A percentile compares a stretch with the other conserved stretches of the same genome.
Evolutionary conservation across 2,113 vertebrate genomes (phyloP).

Genomic region (Tretioscincus oriximinensis): DNA sequence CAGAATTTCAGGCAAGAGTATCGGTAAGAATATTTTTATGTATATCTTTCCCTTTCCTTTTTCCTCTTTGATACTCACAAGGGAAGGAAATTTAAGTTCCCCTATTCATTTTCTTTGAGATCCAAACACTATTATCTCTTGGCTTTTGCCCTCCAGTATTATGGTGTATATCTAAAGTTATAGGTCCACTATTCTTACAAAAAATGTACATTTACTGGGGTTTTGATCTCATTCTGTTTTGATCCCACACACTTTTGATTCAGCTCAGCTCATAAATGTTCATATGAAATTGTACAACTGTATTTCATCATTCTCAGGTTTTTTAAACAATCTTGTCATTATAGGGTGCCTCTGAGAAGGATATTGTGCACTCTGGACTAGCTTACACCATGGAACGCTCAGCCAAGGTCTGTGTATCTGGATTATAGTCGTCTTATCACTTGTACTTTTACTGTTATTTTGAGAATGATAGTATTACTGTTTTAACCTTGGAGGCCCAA

Average conservation of each 20-base stretch:
- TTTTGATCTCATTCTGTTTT: neutral
- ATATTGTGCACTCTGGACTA: neutral
- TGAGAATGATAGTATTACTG: neutral
- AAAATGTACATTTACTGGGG: neutral
- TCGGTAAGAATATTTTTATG: neutral
- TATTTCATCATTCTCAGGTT: neutral
- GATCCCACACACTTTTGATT: neutral
- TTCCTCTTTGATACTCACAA: neutral
- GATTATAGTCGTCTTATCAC: neutral
- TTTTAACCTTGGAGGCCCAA: neutral
- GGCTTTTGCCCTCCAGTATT: neutral
- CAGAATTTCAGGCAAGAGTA: conserved; percentile 4
- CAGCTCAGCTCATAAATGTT: neutral
- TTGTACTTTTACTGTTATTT: neutral
- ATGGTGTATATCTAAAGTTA: neutral
- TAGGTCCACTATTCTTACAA: neutral
- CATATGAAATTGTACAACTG: neutral
- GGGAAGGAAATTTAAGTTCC: neutral
- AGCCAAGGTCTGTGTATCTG: neutral
- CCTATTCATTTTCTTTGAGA: neutral
- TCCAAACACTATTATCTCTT: neutral
- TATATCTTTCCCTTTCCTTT: accelerated
- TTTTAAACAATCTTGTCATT: neutral
- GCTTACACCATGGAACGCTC: conserved; percentile 32
- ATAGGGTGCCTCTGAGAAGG: conserved; percentile 46